Conservation (phyloP, 2,113 vertebrate genomes). For the Numenius arquata region DNA sequence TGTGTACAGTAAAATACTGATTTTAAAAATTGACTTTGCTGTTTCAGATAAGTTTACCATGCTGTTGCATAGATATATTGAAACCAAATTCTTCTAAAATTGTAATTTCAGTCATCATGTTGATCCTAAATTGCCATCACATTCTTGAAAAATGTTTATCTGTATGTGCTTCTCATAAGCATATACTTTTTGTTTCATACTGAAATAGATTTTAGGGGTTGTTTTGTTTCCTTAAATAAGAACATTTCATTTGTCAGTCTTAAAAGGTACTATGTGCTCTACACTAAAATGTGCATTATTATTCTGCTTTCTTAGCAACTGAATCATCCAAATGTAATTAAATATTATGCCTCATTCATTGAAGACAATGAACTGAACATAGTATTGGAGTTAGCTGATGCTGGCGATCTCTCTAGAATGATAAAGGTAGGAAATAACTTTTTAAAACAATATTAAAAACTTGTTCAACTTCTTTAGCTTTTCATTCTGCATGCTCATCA, state of each 20-base stretch:
- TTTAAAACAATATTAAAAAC: background rate
- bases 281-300: background rate
- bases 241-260: background rate
- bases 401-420: conserved; percentile 97
- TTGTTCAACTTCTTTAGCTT: background rate
- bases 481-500: background rate
- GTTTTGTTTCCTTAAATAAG: background rate
- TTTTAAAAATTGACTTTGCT: background rate
- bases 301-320: conserved; percentile 83
- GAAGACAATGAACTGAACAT: conserved; percentile 98
- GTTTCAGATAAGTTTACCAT: background rate
- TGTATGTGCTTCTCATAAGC: background rate
- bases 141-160: background rate
- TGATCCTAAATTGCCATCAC: background rate
- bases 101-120: background rate
- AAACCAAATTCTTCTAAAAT: background rate
- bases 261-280: background rate
- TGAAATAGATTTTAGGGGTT: background rate
- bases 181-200: background rate
- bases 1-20: background rate
- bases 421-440: conserved; percentile 85
- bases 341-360: conserved; percentile 98
- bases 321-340: conserved; percentile 98
- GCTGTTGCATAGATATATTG: background rate
- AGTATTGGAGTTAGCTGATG: conserved; percentile 96